Conservation (phyloP, 2,113 vertebrate genomes). For the Larimichthys crocea region DNA sequence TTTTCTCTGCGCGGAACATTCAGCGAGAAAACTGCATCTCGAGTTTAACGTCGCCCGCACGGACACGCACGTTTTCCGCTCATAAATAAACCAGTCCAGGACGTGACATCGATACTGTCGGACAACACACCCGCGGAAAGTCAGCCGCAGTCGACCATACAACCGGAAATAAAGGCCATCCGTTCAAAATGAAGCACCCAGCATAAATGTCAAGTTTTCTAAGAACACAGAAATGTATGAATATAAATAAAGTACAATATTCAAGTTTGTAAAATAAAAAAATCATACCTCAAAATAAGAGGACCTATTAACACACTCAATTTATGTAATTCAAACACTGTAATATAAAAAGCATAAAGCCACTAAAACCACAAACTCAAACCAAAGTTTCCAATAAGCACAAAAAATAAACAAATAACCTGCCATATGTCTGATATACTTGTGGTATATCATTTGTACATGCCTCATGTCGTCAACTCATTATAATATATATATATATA, state of each 20-base stretch:
- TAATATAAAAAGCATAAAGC: neutral
- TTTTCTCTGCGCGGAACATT: neutral
- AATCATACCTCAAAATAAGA: neutral
- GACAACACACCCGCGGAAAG: slow-evolving; percentile 10
- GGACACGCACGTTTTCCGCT: slow-evolving; percentile 74
- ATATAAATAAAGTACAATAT: neutral
- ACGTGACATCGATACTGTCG: slow-evolving; percentile 68
- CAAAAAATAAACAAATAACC: neutral
- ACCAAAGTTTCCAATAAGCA: too few species aligned
- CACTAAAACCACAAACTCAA: neutral
- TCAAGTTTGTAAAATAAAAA: too few species aligned
- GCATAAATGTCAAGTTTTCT: neutral
- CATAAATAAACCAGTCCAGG: slow-evolving; percentile 83
- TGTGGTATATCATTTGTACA: neutral
- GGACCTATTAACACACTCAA: neutral
- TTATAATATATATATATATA: too few species aligned
- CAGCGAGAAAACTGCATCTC: slow-evolving; percentile 3
- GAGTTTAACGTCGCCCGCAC: neutral
- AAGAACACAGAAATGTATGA: neutral
- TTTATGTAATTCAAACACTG: neutral
- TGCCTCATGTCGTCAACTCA: neutral
- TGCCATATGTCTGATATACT: neutral
- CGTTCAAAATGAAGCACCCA: slow-evolving; percentile 26
- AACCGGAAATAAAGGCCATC: neutral
- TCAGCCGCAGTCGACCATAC: accelerated